Evolutionary conservation across 2,888 invertebrate genomes (phyloP), one percentile per base, ranked within the genome.

Genomic region (Drosophila greeni): DNA sequence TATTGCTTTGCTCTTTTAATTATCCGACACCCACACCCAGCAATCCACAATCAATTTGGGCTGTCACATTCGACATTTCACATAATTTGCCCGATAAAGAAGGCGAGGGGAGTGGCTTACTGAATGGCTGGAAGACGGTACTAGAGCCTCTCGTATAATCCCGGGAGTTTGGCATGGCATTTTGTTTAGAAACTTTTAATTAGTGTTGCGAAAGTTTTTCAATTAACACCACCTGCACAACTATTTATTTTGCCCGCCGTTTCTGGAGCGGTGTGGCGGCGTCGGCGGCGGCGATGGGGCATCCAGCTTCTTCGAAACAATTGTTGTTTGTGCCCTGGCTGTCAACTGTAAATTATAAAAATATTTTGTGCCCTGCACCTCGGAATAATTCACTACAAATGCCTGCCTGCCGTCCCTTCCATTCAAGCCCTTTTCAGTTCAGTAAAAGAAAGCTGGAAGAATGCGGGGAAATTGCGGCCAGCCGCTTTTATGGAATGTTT

Each of bases 211-310:
- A 86, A 86, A 86, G 85, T 86, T 86, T 86, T 86, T 86, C 86
- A 86, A 86, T 86, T 86, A 86, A 86, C 85, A 86, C 85, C 86
- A 86, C 86, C 86, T 86, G 86, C 81, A 85, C 82, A 86, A 86
- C 86, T 86, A 86, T 86, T 85, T 85, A 86, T 86, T 84, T 85
- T 75, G 74, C 68, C 72, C 81, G 79, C 71, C 58, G 64, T 42
- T 47, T 42, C 59, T 59, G 43, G 29, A 16, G 60, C 43, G 42
- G 26, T 36, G 33, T 48, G 62, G 29, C 52, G 26, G 11, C 29
- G 11, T 39, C 6, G 23, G n/a, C n/a, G 47, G 23, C 23, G 26
- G 11, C 29, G 11, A 42, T 8, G 23, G 23, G 59, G 58, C 60
- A 9, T 8, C 26, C 51, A 68, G 73, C 74, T 73, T 76, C 82